These are phyloP conservation scores for Acleris literana DNA, from an alignment of 2,888 invertebrate genomes.

Conservation along the genomic window DNA sequence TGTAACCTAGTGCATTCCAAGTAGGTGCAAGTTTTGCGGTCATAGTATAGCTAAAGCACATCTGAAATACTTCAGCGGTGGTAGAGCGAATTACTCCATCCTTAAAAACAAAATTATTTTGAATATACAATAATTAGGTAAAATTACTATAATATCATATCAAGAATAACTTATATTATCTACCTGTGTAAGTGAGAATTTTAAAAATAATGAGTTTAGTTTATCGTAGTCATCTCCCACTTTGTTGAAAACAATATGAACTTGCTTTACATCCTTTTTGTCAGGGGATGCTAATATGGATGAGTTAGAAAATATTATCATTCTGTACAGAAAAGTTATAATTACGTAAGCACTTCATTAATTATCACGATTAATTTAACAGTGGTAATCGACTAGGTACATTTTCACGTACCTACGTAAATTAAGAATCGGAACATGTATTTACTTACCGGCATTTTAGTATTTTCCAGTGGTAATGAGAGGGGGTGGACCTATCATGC, in stretches of 20 bases:
- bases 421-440: too few species aligned
- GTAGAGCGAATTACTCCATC: conserved; percentile 57
- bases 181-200: conserved; percentile 70
- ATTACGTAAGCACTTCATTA: neutral
- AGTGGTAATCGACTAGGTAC: too few species aligned
- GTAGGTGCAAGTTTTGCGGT: conserved; percentile 69
- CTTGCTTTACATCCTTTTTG: conserved; percentile 63
- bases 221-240: conserved; percentile 67
- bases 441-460: conserved; percentile 69
- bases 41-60: conserved; percentile 73
- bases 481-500: conserved; percentile 76
- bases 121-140: too few species aligned
- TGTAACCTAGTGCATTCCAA: conserved; percentile 66
- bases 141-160: too few species aligned
- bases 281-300: conserved; percentile 73
- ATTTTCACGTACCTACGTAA: too few species aligned
- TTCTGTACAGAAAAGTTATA: conserved; percentile 50
- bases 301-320: conserved; percentile 75
- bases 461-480: conserved; percentile 77
- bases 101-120: conserved; percentile 48
- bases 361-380: too few species aligned
- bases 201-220: conserved; percentile 64
- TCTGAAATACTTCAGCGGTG: conserved; percentile 60
- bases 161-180: conserved; percentile 38
- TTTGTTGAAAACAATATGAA: conserved; percentile 71